These are phyloP conservation scores for Laspeyria flexula DNA, from an alignment of 2,888 invertebrate species.

Conservation along the genomic window DNA sequence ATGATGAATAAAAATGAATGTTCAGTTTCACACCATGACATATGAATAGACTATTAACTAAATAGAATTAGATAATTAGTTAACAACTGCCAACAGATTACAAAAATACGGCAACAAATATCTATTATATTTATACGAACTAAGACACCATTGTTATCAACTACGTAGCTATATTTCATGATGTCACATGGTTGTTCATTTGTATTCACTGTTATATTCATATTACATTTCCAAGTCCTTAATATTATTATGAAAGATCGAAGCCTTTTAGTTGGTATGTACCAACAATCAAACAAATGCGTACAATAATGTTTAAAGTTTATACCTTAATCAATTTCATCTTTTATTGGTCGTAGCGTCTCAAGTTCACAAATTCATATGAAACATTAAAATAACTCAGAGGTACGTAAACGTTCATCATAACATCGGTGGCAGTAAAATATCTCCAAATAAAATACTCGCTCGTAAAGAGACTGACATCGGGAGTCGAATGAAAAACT, in stretches of 20 bases:
- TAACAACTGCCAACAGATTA: slow-evolving; percentile 1
- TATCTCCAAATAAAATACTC: slow-evolving; percentile 79
- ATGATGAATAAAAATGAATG: slow-evolving; percentile 19
- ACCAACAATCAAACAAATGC: slow-evolving; percentile 26
- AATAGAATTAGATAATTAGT: slow-evolving; percentile 2
- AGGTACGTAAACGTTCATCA: slow-evolving; percentile 76
- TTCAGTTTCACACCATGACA: slow-evolving; percentile 12
- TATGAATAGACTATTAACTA: slow-evolving; percentile 19
- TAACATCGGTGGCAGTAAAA: slow-evolving; percentile 81
- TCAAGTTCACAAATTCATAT: slow-evolving; percentile 71
- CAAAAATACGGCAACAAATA: slow-evolving; percentile 8
- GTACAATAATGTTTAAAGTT: slow-evolving; percentile 48
- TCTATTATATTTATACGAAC: too few species aligned
- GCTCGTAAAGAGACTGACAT: slow-evolving; percentile 81
- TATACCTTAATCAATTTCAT: slow-evolving; percentile 68
- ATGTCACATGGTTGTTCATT: background rate
- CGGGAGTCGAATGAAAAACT: slow-evolving; percentile 76
- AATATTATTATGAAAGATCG: slow-evolving; percentile 3
- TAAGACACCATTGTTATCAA: slow-evolving; percentile 4
- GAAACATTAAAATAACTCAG: slow-evolving; percentile 73
- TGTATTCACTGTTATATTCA: background rate
- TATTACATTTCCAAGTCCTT: slow-evolving; percentile 20
- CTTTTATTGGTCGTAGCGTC: slow-evolving; percentile 63
- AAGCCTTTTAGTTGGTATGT: background rate
- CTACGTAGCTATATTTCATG: background rate